Conservation (phyloP, 2,113 vertebrate genomes). For the Lanius collurio region DNA sequence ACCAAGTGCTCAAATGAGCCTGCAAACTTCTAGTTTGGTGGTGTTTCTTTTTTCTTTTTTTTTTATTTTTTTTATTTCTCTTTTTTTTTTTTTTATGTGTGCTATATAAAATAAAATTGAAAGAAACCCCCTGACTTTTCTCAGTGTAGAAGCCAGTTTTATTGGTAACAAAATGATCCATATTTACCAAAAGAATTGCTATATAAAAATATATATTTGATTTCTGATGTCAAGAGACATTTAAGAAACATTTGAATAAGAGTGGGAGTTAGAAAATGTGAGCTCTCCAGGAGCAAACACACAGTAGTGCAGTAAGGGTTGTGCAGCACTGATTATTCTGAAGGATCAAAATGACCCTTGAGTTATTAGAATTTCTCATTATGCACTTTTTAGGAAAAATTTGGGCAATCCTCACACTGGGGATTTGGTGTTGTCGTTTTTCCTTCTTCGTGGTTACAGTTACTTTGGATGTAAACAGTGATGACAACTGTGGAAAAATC, state of each 20-base stretch:
- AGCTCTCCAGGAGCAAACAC: background rate
- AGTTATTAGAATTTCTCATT: background rate
- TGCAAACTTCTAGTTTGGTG: background rate
- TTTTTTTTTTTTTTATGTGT: background rate
- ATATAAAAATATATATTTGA: fast-evolving
- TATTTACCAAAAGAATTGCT: background rate
- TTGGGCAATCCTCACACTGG: fast-evolving
- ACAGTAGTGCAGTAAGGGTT: background rate
- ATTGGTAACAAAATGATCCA: fast-evolving
- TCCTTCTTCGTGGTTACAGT: background rate
- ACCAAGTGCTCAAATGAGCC: background rate
- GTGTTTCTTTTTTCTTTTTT: background rate
- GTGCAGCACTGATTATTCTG: no score
- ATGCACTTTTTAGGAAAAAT: background rate
- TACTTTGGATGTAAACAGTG: background rate
- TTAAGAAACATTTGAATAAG: background rate
- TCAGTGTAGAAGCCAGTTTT: background rate
- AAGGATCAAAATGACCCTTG: background rate
- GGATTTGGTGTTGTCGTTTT: fast-evolving
- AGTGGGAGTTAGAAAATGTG: background rate
- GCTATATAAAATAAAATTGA: background rate
- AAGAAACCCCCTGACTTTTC: background rate
- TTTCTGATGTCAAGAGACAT: background rate
- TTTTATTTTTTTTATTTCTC: background rate
- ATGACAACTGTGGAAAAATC: background rate